phyloP scores from a whole-genome alignment of 2,888 invertebrate species.

The Thera britannica region DNA sequence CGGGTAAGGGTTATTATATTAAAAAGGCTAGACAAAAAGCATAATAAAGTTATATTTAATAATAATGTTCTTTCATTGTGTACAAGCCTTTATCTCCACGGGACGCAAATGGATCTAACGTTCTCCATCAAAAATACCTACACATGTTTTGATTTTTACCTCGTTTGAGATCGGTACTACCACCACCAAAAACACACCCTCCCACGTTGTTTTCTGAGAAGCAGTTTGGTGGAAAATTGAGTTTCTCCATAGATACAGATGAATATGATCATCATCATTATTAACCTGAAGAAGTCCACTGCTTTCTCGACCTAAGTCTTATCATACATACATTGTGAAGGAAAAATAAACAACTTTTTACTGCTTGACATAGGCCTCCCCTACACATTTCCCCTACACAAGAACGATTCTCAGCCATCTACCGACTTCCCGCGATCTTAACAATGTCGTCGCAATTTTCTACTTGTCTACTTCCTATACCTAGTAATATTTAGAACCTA shows the following conservation, averaged over 20 bases:
- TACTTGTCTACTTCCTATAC: neutral
- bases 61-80: slow-evolving; percentile 40
- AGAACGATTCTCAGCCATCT: too few relatives aligned
- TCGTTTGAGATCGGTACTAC: neutral
- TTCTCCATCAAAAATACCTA: slow-evolving; percentile 49
- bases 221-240: neutral
- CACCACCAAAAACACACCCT: neutral
- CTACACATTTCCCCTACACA: too few relatives aligned
- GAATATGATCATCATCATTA: neutral
- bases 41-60: neutral
- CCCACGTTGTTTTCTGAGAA: neutral
- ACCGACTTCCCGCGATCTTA: too few relatives aligned
- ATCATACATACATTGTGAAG: too few relatives aligned
- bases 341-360: too few relatives aligned
- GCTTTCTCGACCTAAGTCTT: too few relatives aligned
- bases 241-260: neutral
- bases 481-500: neutral
- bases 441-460: too few relatives aligned
- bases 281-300: too few relatives aligned
- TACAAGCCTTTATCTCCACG: slow-evolving; percentile 60
- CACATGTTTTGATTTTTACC: slow-evolving; percentile 21
- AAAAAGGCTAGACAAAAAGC: neutral
- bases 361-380: too few relatives aligned
- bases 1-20: too few relatives aligned
- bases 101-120: slow-evolving; percentile 72